Evolutionary conservation across 1,140 invertebrate genomes (phyloP), one percentile per base, ranked within the genome.

Genomic region (Drosophila takahashii): DNA sequence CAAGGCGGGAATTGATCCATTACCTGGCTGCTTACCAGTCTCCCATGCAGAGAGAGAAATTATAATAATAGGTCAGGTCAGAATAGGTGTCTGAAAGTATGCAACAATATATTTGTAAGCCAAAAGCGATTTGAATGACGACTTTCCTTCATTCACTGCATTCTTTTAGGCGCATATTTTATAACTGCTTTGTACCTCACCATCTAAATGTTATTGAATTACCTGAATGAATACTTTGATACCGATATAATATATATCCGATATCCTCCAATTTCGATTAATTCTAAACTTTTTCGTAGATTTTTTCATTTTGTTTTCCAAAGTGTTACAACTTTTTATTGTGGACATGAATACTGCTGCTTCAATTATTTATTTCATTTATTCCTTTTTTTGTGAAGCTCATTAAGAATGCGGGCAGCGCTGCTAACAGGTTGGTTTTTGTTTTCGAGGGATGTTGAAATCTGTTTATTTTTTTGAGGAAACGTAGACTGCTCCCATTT

Each of bases 1-100:
- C 41, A 18, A 15, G 29, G 13, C 59, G 47, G 15, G 44, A 57
- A 57, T 75, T 75, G 60, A 75, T 75, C 51, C 71, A 75, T 75
- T 75, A 75, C 52, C 66, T 36, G 51, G 32, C 48, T 69, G 66
- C 32, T 70, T 70, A 22, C 26, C 50, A 16, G 27, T 1, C 54
- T 11, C 6, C 4, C 0, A 4, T 60, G 10, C 34, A 67, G 32
- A 6, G 41, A 0, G 29, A 53, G 39, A 45, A 47, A 61, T 0
- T 13, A 8, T 32, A 3, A 9, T 32, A 32, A 32, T 6, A 13
- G 37, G 7, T 42, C n/a, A n/a, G n/a, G n/a, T n/a, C n/a, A n/a
- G n/a, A n/a, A n/a, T n/a, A 13, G 37, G 7, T 42, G 2, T 18
- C 16, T 7, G 15, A 2, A 22, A 22, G 22, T 1, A 22, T 22